Evolutionary conservation across 2,888 invertebrate genomes (phyloP), one percentile per base, ranked within the genome.

Genomic region (Dorcus hopei): DNA sequence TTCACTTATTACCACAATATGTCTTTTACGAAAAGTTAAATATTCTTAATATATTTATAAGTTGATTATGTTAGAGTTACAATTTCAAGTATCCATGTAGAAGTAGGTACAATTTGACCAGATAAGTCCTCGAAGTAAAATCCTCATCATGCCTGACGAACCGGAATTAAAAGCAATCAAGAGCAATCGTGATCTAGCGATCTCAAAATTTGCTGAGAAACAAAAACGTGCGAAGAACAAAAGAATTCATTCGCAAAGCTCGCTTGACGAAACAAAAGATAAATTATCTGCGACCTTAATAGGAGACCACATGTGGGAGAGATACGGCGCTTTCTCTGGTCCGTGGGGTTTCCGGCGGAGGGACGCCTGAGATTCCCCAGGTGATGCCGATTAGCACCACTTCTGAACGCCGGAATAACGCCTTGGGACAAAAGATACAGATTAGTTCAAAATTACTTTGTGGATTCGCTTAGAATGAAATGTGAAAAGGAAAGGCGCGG

Each of bases 251-350:
- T 67, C 68, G 61, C 63, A 57, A 61, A 68, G 65, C 59, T 65
- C 67, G 68, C 68, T 67, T 66, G 68, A 69, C 65, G 68, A 70
- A 71, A 72, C 71, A 72, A 72, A 72, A 71, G 72, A 74, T 73
- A 73, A 73, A 73, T 73, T 72, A 73, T 71, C 69, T 64, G 64
- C 67, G 65, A 62, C 65, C 62, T 63, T 65, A 68, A 68, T 66
- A 64, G 62, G 63, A 68, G 66, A 64, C 67, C 68, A 68, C 69
- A 69, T 68, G 65, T 66, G 68, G 65, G 65, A 56, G 52, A 62
- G 47, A 52, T 43, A 45, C 23, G 19, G 9, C 23, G 9, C 19
- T 16, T 16, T 38, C 43, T 19, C 49, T 38, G 55, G 49, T 55
- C 23, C 50, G 61, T 39, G 50, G 55, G 53, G 57, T 57, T 55